Base-by-base conservation (phyloP, 2,797 vertebrate genomes). In the Aplochiton taeniatus region DNA sequence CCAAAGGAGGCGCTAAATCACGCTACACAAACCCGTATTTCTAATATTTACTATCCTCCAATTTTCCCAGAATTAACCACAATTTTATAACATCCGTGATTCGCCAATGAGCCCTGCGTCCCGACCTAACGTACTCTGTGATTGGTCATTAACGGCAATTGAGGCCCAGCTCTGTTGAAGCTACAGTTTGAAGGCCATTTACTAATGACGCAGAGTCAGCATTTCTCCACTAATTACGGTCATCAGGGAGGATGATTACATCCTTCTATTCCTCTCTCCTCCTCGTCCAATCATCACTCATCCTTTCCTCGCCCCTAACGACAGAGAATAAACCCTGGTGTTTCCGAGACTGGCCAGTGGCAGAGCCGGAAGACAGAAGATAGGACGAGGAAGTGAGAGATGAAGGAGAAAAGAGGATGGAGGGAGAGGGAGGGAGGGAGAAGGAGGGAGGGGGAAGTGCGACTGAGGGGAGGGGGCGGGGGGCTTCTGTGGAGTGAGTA, bases 171-270 rank as follows among this genome's bases (percentile, higher is more conserved):
- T 31, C 31, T 31, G 31, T 31, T 31, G 2, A 31, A 31, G 6
- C 31, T 31, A n/a, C 31, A 31, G 31, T 31, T 31, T 31, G 31
- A 31, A 31, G 31, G 3, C 31, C 6, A 31, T 31, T 31, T 31
- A 6, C 31, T 31, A 6, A 31, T 31, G 31, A 31, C 31, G 31
- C 31, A 2, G 31, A 31, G 65, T 90, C 86, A 90, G 90, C 89
- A 85, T 86, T 89, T 89, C 85, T 72, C 51, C 58, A 72, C 79
- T 79, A 80, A 87, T 87, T 77, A 76, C 83, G 87, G 90, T 89
- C 88, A 91, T 92, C 89, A 90, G 82, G 69, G 78, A 77, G 76
- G 85, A 90, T 89, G 89, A 90, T 91, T 90, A 87, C 84, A 80
- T 85, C 81, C 78, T 78, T 80, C 75, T 73, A 77, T 72, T 81